Percentiles rank a stretch among this genome's conserved stretches.
Evolutionary conservation across 2,888 invertebrate genomes (phyloP).

Genomic region (Meganola albula): DNA sequence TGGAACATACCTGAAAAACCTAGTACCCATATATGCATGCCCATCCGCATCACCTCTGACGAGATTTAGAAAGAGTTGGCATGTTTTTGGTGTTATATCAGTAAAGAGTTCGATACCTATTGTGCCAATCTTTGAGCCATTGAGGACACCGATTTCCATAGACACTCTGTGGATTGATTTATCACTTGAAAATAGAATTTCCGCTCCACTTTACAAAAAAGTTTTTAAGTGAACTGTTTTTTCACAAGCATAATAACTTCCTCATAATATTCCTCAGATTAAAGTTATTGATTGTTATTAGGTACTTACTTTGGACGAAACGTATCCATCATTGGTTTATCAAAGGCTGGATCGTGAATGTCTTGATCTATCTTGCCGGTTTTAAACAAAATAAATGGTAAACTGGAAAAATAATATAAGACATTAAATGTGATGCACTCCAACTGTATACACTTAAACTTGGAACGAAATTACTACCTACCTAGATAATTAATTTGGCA

Average conservation of each 20-base stretch:
- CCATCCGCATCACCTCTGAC: conserved; percentile 51
- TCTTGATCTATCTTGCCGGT: conserved; percentile 60
- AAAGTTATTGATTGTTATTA: no score
- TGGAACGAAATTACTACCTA: no score
- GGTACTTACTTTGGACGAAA: conserved; percentile 51
- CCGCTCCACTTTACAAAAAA: no score
- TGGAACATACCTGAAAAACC: conserved; percentile 52
- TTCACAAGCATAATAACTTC: no score
- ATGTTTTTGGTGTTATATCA: conserved; percentile 59
- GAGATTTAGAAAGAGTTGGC: conserved; percentile 52
- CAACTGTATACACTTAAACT: no score
- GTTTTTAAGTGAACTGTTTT: no score
- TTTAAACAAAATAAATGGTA: conserved; percentile 67
- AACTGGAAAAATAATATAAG: conserved; percentile 35
- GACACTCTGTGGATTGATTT: conserved; percentile 47
- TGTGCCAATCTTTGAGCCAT: conserved; percentile 63
- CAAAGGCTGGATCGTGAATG: conserved; percentile 59
- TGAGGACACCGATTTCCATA: conserved; percentile 59
- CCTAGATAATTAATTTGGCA: no score
- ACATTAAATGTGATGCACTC: no score
- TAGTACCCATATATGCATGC: conserved; percentile 56
- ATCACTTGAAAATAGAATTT: neutral
- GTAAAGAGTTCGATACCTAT: conserved; percentile 56
- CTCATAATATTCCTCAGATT: no score
- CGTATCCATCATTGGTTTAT: no score